Evolutionary conservation across 2,797 vertebrate genomes (phyloP).

Genomic region (Anguilla obscura): DNA sequence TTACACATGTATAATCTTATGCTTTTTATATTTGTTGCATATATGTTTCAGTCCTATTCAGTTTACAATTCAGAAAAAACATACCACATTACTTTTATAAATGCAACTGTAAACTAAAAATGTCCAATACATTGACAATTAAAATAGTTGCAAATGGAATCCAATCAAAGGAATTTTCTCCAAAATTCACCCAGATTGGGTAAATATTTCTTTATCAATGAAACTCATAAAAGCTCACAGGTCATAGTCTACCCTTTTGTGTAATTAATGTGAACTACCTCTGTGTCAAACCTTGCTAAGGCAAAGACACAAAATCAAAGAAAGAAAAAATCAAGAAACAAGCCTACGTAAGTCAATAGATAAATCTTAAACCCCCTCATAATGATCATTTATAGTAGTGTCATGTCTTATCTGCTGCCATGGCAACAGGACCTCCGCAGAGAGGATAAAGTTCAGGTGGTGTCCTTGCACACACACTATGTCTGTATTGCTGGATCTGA

Average conservation of each 20-base stretch:
- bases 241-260: background rate
- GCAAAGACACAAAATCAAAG: background rate
- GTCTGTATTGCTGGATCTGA: background rate
- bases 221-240: background rate
- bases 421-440: background rate
- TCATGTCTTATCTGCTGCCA: slow-evolving; percentile 9
- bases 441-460: slow-evolving; percentile 7
- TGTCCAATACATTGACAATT: background rate
- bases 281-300: background rate
- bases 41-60: no score
- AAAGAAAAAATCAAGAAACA: background rate
- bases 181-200: background rate
- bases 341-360: background rate
- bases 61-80: no score
- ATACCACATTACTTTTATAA: no score
- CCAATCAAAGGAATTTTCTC: background rate
- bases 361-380: background rate
- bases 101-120: no score
- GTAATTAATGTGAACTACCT: no score
- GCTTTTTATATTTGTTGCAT: no score
- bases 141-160: background rate
- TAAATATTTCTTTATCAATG: background rate
- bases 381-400: slow-evolving; percentile 16
- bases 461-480: background rate
- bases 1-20: background rate